Evolutionary conservation across 1,140 invertebrate species (phyloP).

Genomic region (Phenacoccus solenopsis): DNA sequence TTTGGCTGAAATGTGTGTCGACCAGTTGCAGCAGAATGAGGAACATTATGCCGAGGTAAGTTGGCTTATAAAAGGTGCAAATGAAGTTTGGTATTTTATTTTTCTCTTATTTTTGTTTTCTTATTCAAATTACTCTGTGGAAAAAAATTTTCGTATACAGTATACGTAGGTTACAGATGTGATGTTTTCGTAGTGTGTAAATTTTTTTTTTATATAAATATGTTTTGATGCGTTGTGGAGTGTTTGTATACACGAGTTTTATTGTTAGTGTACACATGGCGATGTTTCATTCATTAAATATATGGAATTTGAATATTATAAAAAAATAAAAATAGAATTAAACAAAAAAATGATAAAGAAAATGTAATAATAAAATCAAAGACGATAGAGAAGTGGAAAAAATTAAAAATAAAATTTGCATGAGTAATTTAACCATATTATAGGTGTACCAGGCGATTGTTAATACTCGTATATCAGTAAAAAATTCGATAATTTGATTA

Average conservation of each 20-base stretch:
- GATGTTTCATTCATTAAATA: not conserved
- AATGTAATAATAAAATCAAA: too few relatives aligned
- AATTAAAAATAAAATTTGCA: too few relatives aligned
- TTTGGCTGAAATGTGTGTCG: slow-evolving; percentile 93
- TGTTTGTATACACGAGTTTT: not conserved
- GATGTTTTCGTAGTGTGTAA: not conserved
- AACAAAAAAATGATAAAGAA: too few relatives aligned
- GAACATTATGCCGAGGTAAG: slow-evolving; percentile 99
- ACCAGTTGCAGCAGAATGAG: slow-evolving; percentile 96
- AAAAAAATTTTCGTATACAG: too few relatives aligned
- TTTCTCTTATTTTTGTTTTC: too few relatives aligned
- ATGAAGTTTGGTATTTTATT: not conserved
- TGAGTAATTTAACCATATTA: too few relatives aligned
- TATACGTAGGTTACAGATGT: not conserved
- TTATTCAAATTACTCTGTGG: too few relatives aligned
- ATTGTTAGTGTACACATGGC: not conserved
- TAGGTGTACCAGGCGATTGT: too few relatives aligned
- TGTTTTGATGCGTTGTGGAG: slow-evolving; percentile 17
- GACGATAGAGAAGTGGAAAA: too few relatives aligned
- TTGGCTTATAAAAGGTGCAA: slow-evolving; percentile 24
- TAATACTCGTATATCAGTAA: too few relatives aligned
- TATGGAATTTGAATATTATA: not conserved
- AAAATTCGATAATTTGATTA: too few relatives aligned
- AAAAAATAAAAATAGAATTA: not conserved
- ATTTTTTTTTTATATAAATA: not conserved